phyloP scores from a whole-genome alignment of 2,113 vertebrate genomes.

The Urocynchramus pylzowi region DNA sequence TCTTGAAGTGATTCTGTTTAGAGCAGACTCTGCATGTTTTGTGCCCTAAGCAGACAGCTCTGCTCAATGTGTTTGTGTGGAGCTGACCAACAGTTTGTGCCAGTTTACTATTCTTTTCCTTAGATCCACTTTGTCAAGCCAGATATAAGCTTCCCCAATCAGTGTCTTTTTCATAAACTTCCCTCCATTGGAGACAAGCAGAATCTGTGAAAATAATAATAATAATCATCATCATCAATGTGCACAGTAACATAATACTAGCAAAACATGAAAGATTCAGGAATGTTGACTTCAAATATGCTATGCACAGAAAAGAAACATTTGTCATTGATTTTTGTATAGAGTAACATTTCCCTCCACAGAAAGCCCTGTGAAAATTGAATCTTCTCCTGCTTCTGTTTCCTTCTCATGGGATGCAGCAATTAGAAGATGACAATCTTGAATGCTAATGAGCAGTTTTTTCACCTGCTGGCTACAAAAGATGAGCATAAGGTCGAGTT shows the following conservation, averaged over 20 bases:
- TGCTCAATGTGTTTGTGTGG: conserved; percentile 83
- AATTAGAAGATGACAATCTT: background rate
- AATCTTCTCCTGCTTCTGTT: background rate
- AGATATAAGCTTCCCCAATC: conserved; percentile 97
- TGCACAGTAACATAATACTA: background rate
- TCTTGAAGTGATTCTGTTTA: conserved; percentile 30
- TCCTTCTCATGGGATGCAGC: background rate
- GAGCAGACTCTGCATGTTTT: conserved; percentile 56
- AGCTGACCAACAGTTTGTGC: conserved; percentile 95
- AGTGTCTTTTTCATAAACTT: conserved; percentile 99
- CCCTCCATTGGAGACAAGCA: conserved; percentile 95
- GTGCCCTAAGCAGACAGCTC: conserved; percentile 31
- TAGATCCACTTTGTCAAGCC: conserved; percentile 99
- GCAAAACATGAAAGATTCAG: background rate
- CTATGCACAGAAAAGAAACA: background rate
- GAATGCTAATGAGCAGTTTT: background rate
- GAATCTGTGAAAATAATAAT: conserved; percentile 78
- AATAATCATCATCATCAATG: background rate
- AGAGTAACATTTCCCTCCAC: background rate
- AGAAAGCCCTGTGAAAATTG: background rate
- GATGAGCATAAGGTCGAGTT: background rate
- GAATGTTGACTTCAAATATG: background rate
- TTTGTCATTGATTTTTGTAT: background rate
- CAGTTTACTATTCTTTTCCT: conserved; percentile 97
- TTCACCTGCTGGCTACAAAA: background rate